These are phyloP conservation scores for Pachyseris speciosa DNA, from an alignment of 64 coral and sea anemone genomes.

Conservation along the genomic window DNA sequence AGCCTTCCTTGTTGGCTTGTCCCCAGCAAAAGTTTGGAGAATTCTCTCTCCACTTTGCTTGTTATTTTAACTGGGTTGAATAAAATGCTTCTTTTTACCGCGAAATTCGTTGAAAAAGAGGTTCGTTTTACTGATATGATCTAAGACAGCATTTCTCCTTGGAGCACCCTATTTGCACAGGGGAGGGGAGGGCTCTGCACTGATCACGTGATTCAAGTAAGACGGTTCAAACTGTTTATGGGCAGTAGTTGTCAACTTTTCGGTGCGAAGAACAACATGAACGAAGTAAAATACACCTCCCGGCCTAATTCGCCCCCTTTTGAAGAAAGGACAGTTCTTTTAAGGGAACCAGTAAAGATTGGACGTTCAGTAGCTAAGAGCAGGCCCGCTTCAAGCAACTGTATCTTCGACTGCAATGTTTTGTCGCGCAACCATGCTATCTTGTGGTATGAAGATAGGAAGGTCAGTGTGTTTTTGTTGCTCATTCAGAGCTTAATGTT, in stretches of 20 bases:
- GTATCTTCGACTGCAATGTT: slow-evolving; percentile 99
- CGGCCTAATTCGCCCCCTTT: slow-evolving; percentile 96
- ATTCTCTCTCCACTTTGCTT: too few relatives aligned
- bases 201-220: background rate
- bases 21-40: too few relatives aligned
- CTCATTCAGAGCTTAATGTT: slow-evolving; percentile 2
- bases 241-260: slow-evolving; percentile 4
- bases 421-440: slow-evolving; percentile 99
- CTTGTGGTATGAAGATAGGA: slow-evolving; percentile 97
- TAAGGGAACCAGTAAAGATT: slow-evolving; percentile 87
- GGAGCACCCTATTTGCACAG: too few relatives aligned
- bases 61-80: too few relatives aligned
- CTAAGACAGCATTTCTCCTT: too few relatives aligned
- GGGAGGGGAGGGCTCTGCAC: background rate
- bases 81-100: too few relatives aligned
- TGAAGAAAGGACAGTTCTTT: slow-evolving; percentile 86
- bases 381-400: slow-evolving; percentile 86
- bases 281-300: slow-evolving; percentile 85
- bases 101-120: too few relatives aligned
- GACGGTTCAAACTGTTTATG: slow-evolving; percentile 1
- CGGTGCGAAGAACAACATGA: slow-evolving; percentile 82
- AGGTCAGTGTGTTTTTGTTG: slow-evolving; percentile 64
- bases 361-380: slow-evolving; percentile 98
- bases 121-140: too few relatives aligned
- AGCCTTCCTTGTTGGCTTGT: too few relatives aligned